Percentiles rank a stretch among this genome's conserved stretches.
Conservation (phyloP, 1,140 invertebrate species). For the Pseudomyrmex flavicornis region DNA sequence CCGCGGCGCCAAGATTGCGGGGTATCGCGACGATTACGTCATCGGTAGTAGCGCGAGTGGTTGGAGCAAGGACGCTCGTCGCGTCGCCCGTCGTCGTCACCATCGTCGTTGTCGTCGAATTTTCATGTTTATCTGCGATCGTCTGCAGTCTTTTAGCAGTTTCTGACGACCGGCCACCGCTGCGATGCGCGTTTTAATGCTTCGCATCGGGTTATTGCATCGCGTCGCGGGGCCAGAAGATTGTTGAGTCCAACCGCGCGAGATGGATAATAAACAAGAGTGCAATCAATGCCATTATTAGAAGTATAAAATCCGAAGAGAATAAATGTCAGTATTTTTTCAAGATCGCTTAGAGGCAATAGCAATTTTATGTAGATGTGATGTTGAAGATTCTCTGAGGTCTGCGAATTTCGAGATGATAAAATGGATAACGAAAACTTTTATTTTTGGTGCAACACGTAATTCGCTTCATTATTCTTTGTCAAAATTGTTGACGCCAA, state of each 20-base stretch:
- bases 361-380: no score
- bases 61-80: conserved; percentile 78
- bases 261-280: conserved; percentile 4
- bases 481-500: no score
- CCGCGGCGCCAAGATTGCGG: conserved; percentile 84
- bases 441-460: no score
- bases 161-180: conserved; percentile 2
- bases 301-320: no score
- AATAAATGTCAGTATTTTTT: no score
- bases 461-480: no score
- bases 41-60: conserved; percentile 79
- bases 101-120: conserved; percentile 61
- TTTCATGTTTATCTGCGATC: conserved; percentile 67
- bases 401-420: no score
- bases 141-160: conserved; percentile 44
- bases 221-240: not conserved
- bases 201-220: conserved; percentile 36
- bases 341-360: no score
- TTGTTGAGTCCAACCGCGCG: conserved; percentile 28
- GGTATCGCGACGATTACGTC: conserved; percentile 84
- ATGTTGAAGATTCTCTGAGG: no score
- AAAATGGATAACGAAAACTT: no score
- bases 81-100: conserved; percentile 69
- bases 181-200: conserved; percentile 4
- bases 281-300: no score